phyloP scores from a whole-genome alignment of 1,140 invertebrate species.

The Callitettix versicolor region DNA sequence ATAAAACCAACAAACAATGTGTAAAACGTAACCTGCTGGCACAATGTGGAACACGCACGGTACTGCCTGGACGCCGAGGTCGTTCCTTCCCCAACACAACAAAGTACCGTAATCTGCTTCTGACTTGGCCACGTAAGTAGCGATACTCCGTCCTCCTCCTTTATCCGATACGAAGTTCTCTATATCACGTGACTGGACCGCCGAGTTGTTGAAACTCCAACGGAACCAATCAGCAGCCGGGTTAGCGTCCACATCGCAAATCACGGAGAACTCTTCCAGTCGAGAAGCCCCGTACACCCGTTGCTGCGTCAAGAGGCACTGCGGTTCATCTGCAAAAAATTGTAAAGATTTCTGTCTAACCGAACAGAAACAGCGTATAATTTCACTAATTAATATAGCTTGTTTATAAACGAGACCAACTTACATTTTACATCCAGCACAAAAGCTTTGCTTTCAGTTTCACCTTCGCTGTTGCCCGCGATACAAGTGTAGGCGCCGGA shows the following conservation, averaged over 20 bases:
- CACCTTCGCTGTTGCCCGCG: constrained; percentile 71
- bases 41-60: constrained; percentile 62
- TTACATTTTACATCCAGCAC: constrained; percentile 79
- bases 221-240: constrained; percentile 56
- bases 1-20: too few species aligned
- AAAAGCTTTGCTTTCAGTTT: constrained; percentile 70
- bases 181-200: constrained; percentile 30
- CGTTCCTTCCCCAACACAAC: constrained; percentile 57
- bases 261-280: constrained; percentile 61
- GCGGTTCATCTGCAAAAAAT: constrained; percentile 56
- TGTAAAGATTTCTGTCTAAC: too few species aligned
- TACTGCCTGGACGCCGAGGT: constrained; percentile 49
- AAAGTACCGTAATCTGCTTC: constrained; percentile 61
- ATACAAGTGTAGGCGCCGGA: constrained; percentile 76
- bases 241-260: constrained; percentile 77
- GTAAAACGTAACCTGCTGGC: constrained; percentile 45
- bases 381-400: too few species aligned
- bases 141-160: constrained; percentile 45
- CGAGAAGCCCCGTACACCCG: constrained; percentile 63
- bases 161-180: constrained; percentile 10
- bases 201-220: constrained; percentile 67
- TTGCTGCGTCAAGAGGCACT: constrained; percentile 53
- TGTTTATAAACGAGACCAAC: too few species aligned
- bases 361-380: too few species aligned
- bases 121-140: constrained; percentile 54